These are phyloP conservation scores for Dolomedes plantarius DNA, from an alignment of 2,888 invertebrate genomes.

Conservation along the genomic window DNA sequence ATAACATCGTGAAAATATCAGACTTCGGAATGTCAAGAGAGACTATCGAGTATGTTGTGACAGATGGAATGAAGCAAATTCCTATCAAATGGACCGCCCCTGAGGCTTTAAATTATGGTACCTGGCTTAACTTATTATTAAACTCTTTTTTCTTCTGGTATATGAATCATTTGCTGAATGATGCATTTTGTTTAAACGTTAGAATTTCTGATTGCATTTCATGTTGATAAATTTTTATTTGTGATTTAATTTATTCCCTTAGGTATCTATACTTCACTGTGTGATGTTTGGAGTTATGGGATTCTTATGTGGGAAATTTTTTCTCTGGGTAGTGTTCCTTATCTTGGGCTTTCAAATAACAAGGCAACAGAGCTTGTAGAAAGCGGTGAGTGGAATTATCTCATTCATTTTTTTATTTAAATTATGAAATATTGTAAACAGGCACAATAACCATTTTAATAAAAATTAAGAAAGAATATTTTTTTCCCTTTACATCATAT, in stretches of 20 bases:
- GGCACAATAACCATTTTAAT: no score
- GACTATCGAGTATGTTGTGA: slow-evolving; percentile 97
- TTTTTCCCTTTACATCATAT: no score
- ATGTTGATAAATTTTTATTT: neutral
- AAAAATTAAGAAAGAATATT: no score
- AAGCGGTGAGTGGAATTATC: slow-evolving; percentile 80
- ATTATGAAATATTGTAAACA: no score
- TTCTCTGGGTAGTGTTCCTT: slow-evolving; percentile 93
- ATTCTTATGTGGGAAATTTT: slow-evolving; percentile 98
- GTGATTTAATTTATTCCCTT: slow-evolving; percentile 50
- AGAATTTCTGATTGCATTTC: neutral
- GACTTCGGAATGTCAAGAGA: slow-evolving; percentile 99
- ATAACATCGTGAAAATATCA: slow-evolving; percentile 94
- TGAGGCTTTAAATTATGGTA: slow-evolving; percentile 95
- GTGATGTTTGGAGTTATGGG: slow-evolving; percentile 98
- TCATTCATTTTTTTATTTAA: neutral
- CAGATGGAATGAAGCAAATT: slow-evolving; percentile 95
- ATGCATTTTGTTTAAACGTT: neutral
- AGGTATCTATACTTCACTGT: slow-evolving; percentile 93
- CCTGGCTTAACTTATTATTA: neutral
- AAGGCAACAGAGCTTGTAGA: slow-evolving; percentile 95
- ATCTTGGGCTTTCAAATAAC: slow-evolving; percentile 94
- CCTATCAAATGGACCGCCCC: slow-evolving; percentile 99
- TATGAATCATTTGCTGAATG: no score
- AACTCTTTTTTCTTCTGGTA: neutral